Evolutionary conservation across 2,888 invertebrate genomes (phyloP).

Genomic region (Himalopsyche japonica): DNA sequence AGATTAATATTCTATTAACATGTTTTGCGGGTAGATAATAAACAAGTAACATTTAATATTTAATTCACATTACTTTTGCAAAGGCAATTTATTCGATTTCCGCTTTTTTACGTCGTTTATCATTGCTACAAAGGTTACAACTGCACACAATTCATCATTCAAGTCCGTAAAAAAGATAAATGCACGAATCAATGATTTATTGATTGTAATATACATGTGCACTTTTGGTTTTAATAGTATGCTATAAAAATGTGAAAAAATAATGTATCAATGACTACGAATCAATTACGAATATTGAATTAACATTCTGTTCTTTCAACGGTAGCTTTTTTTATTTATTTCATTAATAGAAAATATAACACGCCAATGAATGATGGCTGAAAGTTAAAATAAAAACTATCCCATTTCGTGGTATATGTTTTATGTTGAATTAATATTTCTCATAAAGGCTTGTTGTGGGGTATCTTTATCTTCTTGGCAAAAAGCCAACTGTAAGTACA

Average conservation of each 20-base stretch:
- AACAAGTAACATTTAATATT: neutral
- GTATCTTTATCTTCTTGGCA: no score
- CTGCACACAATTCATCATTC: neutral
- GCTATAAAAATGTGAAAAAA: neutral
- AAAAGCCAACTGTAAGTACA: no score
- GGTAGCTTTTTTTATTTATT: neutral
- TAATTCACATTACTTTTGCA: neutral
- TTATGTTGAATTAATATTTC: no score
- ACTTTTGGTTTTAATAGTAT: neutral
- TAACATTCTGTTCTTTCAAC: neutral
- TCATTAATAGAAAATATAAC: neutral
- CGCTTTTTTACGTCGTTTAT: neutral
- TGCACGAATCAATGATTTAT: neutral
- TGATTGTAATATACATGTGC: neutral
- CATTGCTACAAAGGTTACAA: neutral
- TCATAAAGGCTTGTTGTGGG: no score
- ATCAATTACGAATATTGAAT: neutral
- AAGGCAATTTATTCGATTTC: neutral
- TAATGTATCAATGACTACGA: neutral
- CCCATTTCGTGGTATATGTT: no score
- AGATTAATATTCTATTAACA: neutral
- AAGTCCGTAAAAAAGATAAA: neutral
- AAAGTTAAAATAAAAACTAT: no score
- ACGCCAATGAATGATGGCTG: neutral
- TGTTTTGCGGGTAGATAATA: neutral